phyloP scores from a whole-genome alignment of 1,140 invertebrate genomes.

The Ceratina australensis region DNA sequence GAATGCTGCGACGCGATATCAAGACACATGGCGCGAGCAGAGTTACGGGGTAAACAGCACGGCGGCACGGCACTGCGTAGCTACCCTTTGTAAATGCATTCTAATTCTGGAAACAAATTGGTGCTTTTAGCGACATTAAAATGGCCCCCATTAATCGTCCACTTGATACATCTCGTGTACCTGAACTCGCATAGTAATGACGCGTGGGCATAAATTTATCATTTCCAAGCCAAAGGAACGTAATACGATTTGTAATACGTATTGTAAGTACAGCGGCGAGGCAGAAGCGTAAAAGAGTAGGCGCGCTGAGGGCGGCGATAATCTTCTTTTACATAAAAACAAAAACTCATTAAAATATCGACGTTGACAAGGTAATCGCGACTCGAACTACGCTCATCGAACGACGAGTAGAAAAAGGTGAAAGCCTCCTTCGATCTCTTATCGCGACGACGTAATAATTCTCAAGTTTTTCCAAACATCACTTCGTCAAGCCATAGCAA shows the following conservation, averaged over 20 bases:
- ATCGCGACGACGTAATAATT: no score
- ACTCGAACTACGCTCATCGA: no score
- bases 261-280: conserved; percentile 1
- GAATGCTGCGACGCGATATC: neutral
- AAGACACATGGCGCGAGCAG: conserved; percentile 8
- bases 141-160: conserved; percentile 36
- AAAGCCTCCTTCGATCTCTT: no score
- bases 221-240: conserved; percentile 9
- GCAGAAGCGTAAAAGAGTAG: no score
- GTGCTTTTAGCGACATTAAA: conserved; percentile 49
- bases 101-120: conserved; percentile 35
- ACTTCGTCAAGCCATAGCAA: no score
- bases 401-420: no score
- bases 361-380: no score
- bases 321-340: no score
- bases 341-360: no score
- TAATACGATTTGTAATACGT: conserved; percentile 8
- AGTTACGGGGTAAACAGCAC: conserved; percentile 10
- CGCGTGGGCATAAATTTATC: conserved; percentile 37
- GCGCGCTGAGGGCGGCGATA: no score
- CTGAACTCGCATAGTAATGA: conserved; percentile 42
- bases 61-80: conserved; percentile 13
- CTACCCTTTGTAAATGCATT: conserved; percentile 42
- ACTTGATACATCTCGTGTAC: conserved; percentile 35
- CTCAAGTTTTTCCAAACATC: no score